These are phyloP conservation scores for Megaustenia siamemsis DNA, from an alignment of 2,888 invertebrate species.

Conservation along the genomic window DNA sequence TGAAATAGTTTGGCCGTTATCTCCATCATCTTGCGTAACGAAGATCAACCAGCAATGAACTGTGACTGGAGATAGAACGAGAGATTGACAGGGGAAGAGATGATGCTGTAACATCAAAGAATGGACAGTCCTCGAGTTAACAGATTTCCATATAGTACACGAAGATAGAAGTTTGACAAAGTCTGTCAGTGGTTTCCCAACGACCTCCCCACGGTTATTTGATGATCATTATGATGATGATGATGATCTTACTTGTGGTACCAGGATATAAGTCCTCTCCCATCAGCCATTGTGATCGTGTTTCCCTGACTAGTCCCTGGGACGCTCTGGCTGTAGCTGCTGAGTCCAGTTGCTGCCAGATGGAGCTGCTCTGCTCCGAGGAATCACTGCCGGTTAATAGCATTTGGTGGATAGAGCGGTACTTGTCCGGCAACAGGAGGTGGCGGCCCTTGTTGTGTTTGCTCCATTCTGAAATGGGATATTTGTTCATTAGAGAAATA, in stretches of 20 bases:
- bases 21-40: too few species aligned
- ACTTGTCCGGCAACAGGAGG: background rate
- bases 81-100: too few species aligned
- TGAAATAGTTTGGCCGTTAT: too few species aligned
- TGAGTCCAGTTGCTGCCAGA: background rate
- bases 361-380: background rate
- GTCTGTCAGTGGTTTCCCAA: too few species aligned
- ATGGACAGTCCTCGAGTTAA: too few species aligned
- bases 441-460: background rate
- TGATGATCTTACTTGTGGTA: constrained; percentile 38
- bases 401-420: background rate
- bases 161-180: too few species aligned
- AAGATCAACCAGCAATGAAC: too few species aligned
- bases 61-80: too few species aligned
- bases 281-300: constrained; percentile 14
- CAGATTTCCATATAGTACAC: too few species aligned
- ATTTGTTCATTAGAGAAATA: background rate
- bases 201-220: too few species aligned
- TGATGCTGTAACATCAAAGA: too few species aligned
- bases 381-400: background rate
- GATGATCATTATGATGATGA: too few species aligned
- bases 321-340: background rate
- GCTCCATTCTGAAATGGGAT: background rate
- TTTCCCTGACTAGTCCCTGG: background rate
- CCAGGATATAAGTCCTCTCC: background rate